Base-by-base conservation (phyloP, 1,140 invertebrate genomes). In the Camponotus pennsylvanicus region DNA sequence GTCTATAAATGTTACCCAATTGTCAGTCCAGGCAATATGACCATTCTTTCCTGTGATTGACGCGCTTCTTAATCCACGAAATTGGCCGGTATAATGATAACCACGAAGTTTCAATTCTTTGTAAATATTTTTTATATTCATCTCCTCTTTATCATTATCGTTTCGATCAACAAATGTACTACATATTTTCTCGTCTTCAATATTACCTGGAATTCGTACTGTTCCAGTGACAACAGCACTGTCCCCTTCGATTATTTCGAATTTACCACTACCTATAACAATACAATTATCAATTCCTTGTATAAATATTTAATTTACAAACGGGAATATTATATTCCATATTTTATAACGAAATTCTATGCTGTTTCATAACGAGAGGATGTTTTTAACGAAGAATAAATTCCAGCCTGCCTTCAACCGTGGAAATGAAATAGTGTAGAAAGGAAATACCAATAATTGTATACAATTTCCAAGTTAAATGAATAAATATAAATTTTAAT, bases 1-100 rank as follows among this genome's bases (percentile, higher is more conserved):
- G 94, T 99, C 98, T 96, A 99, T 97, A 93, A 99, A 99, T 2
- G 98, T 96, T 0, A 98, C 97, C 98, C 98, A 99, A 93, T 99
- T 98, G 89, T 97, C 97, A 21, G 95, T 94, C 98, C 98, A 98
- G 32, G 89, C 89, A 0, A 97, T 93, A 45, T 93, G 92, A 18
- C 96, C 97, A 11, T 90, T 91, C 0, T 77, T 87, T 63, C 95
- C 96, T 86, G 95, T 95, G 11, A 94, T 94, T 11, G 93, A 96
- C 93, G 91, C 93, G 91, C 95, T 94, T 34, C 95, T 92, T 18
- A 97, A 93, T 40, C 96, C 97, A 87, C 97, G 96, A 95, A 98
- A 99, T 3, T 97, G 93, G 59, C 97, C 97, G 55, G 96, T 96
- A 94, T 99, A 99, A 88, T 99, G 97, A 93, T 99, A 99, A 1